Percentiles rank a stretch among this genome's conserved stretches.
Conservation (phyloP, 2,797 vertebrate species). For the Octomys mimax region DNA sequence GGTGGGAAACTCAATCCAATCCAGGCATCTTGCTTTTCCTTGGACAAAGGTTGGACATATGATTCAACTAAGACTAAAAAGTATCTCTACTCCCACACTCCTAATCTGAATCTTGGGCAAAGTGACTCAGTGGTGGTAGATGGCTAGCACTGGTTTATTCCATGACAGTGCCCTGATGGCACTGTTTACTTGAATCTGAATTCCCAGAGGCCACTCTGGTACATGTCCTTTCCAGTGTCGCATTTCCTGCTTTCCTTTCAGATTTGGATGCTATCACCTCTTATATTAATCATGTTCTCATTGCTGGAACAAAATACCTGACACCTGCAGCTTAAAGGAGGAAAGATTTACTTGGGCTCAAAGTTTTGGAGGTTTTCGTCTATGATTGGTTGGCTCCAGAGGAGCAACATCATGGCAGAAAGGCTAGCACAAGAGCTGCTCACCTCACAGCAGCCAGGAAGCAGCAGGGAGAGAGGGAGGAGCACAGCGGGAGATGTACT, state of each 20-base stretch:
- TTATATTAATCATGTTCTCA: neutral
- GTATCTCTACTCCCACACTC: neutral
- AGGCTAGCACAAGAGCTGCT: neutral
- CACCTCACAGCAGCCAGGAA: neutral
- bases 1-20: neutral
- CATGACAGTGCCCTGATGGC: neutral
- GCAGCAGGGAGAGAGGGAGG: neutral
- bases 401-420: neutral
- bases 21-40: neutral
- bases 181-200: neutral
- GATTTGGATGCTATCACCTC: neutral
- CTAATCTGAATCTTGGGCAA: slow-evolving; percentile 29
- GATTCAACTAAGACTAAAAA: neutral
- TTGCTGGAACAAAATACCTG: neutral
- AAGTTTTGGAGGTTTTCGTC: neutral
- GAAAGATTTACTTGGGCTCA: neutral
- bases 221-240: neutral
- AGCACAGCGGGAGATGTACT: neutral
- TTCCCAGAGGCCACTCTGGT: neutral
- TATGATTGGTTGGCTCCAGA: neutral
- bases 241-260: slow-evolving; percentile 1
- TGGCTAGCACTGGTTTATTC: neutral
- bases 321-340: neutral
- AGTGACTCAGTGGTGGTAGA: neutral
- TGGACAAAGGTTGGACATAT: neutral